Percentiles rank a stretch among this genome's conserved stretches.
These are phyloP conservation scores for Kradibia gibbosae DNA, from an alignment of 1,140 invertebrate genomes.

Conservation along the genomic window DNA sequence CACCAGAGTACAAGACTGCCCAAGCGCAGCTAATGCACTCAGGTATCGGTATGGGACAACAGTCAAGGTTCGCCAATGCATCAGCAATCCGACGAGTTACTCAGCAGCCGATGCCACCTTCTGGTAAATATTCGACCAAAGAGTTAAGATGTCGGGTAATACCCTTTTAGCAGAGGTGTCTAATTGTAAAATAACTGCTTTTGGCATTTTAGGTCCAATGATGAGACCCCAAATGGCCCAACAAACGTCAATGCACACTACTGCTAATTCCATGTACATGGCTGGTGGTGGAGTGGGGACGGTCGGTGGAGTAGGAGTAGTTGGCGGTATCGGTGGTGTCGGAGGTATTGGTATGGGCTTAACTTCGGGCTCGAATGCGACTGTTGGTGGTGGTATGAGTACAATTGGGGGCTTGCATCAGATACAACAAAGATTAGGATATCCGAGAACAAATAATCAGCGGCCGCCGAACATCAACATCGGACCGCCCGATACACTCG, in stretches of 20 bases:
- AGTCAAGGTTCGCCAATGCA: conserved; percentile 71
- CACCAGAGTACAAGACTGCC: conserved; percentile 82
- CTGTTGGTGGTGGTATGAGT: conserved; percentile 68
- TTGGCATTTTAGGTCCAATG: conserved; percentile 77
- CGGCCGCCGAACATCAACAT: conserved; percentile 75
- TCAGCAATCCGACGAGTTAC: conserved; percentile 76
- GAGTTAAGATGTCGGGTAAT: too few species aligned
- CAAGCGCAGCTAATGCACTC: conserved; percentile 78
- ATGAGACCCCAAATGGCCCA: conserved; percentile 77
- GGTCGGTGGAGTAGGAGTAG: conserved; percentile 55
- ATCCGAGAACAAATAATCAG: conserved; percentile 71
- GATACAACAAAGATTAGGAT: conserved; percentile 73
- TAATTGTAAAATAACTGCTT: too few species aligned
- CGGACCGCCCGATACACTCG: conserved; percentile 68
- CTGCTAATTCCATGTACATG: conserved; percentile 70
- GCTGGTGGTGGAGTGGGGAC: conserved; percentile 62
- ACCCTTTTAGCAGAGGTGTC: too few species aligned
- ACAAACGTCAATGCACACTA: conserved; percentile 67
- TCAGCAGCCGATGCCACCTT: conserved; percentile 80
- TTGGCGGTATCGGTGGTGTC: background rate
- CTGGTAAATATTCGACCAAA: conserved; percentile 69
- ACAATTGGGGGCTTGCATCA: conserved; percentile 72
- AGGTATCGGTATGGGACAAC: conserved; percentile 68
- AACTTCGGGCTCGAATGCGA: conserved; percentile 50
- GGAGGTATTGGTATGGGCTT: conserved; percentile 57